A percentile compares a stretch with the other conserved stretches of the same genome.
These are phyloP conservation scores for Anticlea derivata DNA, from an alignment of 2,888 invertebrate species.

Conservation along the genomic window DNA sequence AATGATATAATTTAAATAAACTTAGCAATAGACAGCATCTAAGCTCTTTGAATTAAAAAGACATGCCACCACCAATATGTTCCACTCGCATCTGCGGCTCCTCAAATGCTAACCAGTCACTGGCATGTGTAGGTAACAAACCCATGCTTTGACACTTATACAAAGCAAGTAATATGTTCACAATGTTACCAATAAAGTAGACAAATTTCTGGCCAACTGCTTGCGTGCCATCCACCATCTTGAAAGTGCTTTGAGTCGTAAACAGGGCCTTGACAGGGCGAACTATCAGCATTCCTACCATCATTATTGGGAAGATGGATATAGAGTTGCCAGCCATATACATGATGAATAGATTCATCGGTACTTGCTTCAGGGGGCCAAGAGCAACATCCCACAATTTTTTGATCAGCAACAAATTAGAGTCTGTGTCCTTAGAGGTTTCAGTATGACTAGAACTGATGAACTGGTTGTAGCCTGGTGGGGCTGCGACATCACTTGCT, in stretches of 20 bases:
- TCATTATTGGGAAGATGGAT: conserved; percentile 99
- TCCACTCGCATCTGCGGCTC: conserved; percentile 94
- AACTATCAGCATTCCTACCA: conserved; percentile 99
- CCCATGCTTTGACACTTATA: conserved; percentile 99
- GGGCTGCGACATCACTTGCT: conserved; percentile 86
- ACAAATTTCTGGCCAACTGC: conserved; percentile 96
- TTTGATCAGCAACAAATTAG: conserved; percentile 93
- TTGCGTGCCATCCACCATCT: conserved; percentile 96
- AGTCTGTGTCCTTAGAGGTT: conserved; percentile 91
- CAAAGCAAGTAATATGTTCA: conserved; percentile 94
- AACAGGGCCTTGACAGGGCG: conserved; percentile 98
- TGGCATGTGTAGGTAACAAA: conserved; percentile 96
- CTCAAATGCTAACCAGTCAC: conserved; percentile 99
- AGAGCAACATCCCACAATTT: conserved; percentile 98
- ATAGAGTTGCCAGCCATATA: conserved; percentile 99
- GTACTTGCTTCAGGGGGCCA: conserved; percentile 97
- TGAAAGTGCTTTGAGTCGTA: conserved; percentile 94
- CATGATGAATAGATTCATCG: conserved; percentile 99
- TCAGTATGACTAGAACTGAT: conserved; percentile 89
- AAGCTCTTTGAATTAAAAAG: conserved; percentile 73
- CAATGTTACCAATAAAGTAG: conserved; percentile 96
- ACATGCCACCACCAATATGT: conserved; percentile 92
- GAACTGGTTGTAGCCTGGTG: conserved; percentile 93
- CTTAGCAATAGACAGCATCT: conserved; percentile 34
- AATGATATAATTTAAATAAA: conserved; percentile 48